phyloP scores from a whole-genome alignment of 2,113 vertebrate species.

The Maccullochella peelii region DNA sequence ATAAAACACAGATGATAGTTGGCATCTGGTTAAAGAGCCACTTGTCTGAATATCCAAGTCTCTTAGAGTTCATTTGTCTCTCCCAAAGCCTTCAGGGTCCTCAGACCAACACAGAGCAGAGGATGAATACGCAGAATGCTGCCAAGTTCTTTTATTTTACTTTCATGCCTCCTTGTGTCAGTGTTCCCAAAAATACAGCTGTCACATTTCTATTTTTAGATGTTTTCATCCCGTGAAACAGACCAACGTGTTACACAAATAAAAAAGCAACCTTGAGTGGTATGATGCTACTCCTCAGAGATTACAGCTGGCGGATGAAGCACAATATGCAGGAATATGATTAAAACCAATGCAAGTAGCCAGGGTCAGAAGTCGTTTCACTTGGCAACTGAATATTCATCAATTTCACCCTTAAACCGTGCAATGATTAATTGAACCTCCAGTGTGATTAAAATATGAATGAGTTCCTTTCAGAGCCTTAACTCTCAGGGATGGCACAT shows the following conservation, averaged over 20 bases:
- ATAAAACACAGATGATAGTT: conserved; percentile 22
- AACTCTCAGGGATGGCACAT: conserved; percentile 70
- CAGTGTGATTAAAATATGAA: conserved; percentile 82
- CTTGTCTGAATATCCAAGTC: conserved; percentile 31
- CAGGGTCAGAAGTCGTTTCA: conserved; percentile 72
- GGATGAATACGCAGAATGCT: conserved; percentile 19
- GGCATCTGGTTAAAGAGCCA: conserved; percentile 34
- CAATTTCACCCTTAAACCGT: conserved; percentile 76
- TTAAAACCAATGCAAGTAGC: conserved; percentile 64
- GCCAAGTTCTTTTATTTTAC: conserved; percentile 12
- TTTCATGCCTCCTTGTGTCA: conserved; percentile 12
- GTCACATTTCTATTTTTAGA: conserved; percentile 35
- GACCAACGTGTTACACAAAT: conserved; percentile 17
- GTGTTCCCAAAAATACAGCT: conserved; percentile 37
- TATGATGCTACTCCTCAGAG: conserved; percentile 21
- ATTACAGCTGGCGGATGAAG: conserved; percentile 26
- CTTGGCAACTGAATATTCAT: conserved; percentile 80
- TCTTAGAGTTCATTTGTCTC: conserved; percentile 21
- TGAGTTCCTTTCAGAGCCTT: conserved; percentile 73
- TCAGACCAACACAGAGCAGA: conserved; percentile 16
- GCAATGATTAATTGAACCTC: conserved; percentile 81
- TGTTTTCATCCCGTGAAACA: conserved; percentile 30
- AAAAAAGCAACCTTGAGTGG: conserved; percentile 39
- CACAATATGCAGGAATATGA: conserved; percentile 64
- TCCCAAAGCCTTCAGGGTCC: conserved; percentile 15